Evolutionary conservation across 2,888 invertebrate genomes (phyloP), one percentile per base, ranked within the genome.

Genomic region (Oxycera nigricornis): DNA sequence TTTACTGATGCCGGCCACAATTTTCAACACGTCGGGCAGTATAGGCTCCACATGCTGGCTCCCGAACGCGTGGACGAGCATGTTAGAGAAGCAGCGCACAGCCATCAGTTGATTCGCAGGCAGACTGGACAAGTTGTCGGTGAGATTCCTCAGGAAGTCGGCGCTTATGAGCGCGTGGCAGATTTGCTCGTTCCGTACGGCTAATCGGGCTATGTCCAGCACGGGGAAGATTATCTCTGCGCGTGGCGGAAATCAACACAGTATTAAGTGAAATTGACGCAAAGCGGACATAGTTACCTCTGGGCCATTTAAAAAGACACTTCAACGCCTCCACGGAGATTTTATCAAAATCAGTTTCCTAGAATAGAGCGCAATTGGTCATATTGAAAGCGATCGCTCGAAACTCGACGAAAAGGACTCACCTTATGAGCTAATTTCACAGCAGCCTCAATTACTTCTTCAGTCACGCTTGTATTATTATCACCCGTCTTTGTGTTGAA

Each of bases 181-280:
- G 4, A 93, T 87, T 2, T 88, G 86, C 80, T 89, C 89, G 77
- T 91, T 91, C 59, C 94, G 89, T 46, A 97, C 89, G 0, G 94
- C 93, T 81, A 97, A 86, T 78, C 98, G 89, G 14, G 95, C 88
- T 3, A 97, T 87, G 82, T 98, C 98, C 78, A 98, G 85, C 3
- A 92, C 93, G 0, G 98, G 98, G 82, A 97, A 96, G 1, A 96
- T 87, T 77, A 91, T 89, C 81, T 94, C 93, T 46, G 46, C 11
- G 17, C 11, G 3, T 59, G 26, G 59, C n/a, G 17, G 4, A 24
- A 28, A 11, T 46, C 17, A 46, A 50, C 61, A 76, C 75, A 74
- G 73, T 65, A 72, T 76, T 26, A 72, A 59, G 46, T 46, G 59
- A 20, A 17, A n/a, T n/a, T n/a, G n/a, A 17, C n/a, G 14, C 17